Conservation (phyloP, 1,140 invertebrate genomes). For the Drosophila nebulosa region DNA sequence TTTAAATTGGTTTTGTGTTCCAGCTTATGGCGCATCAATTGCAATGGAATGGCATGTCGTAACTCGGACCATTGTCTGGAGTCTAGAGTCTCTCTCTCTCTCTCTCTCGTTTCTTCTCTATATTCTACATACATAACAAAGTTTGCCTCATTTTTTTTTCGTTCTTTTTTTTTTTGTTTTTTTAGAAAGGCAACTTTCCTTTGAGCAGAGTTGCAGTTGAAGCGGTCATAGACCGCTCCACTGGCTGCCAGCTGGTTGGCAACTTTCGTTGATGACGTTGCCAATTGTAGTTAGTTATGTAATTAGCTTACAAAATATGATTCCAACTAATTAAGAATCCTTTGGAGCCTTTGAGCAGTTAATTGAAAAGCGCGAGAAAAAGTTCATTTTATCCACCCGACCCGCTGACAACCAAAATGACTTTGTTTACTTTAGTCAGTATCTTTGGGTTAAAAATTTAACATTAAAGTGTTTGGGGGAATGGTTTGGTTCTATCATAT, state of each 20-base stretch:
- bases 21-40: constrained; percentile 69
- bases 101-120: constrained; percentile 17
- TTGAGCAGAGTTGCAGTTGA: constrained; percentile 22
- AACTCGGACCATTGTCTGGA: constrained; percentile 50
- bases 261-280: constrained; percentile 50
- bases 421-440: too few relatives aligned
- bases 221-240: constrained; percentile 45
- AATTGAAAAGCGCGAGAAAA: background rate
- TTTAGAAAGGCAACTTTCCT: constrained; percentile 75
- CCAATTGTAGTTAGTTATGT: constrained; percentile 29
- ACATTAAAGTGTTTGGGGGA: background rate
- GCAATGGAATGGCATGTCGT: constrained; percentile 45
- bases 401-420: background rate
- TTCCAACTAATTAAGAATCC: constrained; percentile 35
- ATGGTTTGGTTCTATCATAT: too few relatives aligned
- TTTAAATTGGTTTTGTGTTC: constrained; percentile 73
- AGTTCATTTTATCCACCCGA: background rate
- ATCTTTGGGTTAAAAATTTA: too few relatives aligned
- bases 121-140: constrained; percentile 72
- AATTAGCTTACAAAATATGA: constrained; percentile 52
- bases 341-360: constrained; percentile 10
- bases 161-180: constrained; percentile 12
- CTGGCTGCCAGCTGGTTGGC: constrained; percentile 26
- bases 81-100: background rate
- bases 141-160: constrained; percentile 4